These are phyloP conservation scores for Kryptopterus vitreolus DNA, from an alignment of 2,797 vertebrate species.

Conservation along the genomic window DNA sequence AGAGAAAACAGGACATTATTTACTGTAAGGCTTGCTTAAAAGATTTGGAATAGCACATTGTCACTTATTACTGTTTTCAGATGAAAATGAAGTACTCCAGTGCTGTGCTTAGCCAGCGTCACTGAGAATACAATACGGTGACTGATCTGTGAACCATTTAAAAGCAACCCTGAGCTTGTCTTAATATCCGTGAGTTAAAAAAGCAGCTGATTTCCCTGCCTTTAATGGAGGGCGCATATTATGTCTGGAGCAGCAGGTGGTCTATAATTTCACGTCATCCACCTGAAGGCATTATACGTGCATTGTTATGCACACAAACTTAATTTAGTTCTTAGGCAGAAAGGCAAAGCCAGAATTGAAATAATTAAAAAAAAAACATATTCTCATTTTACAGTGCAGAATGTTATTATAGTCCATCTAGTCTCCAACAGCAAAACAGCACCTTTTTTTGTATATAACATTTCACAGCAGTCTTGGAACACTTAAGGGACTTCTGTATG, in stretches of 20 bases:
- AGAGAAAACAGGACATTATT: background rate
- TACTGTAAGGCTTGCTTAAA: background rate
- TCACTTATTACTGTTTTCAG: background rate
- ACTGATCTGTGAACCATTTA: background rate
- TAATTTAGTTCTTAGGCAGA: constrained; percentile 7
- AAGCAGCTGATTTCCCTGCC: background rate
- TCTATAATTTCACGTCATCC: constrained; percentile 17
- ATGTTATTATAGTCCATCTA: background rate
- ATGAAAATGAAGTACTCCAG: background rate
- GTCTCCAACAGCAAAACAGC: background rate
- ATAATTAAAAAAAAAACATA: background rate
- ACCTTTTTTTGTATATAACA: constrained; percentile 2
- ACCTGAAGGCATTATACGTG: constrained; percentile 15
- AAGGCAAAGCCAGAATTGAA: background rate
- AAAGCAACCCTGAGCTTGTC: background rate
- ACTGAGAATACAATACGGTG: background rate
- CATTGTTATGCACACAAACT: constrained; percentile 8
- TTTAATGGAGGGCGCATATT: background rate
- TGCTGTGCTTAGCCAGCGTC: background rate
- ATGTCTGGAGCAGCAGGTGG: constrained; percentile 13
- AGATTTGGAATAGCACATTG: background rate
- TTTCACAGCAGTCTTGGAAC: background rate
- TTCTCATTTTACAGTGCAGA: background rate
- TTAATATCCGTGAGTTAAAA: background rate
- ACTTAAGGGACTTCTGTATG: background rate